Conservation (phyloP, 2,888 invertebrate genomes). For the Macrophya annulata region DNA sequence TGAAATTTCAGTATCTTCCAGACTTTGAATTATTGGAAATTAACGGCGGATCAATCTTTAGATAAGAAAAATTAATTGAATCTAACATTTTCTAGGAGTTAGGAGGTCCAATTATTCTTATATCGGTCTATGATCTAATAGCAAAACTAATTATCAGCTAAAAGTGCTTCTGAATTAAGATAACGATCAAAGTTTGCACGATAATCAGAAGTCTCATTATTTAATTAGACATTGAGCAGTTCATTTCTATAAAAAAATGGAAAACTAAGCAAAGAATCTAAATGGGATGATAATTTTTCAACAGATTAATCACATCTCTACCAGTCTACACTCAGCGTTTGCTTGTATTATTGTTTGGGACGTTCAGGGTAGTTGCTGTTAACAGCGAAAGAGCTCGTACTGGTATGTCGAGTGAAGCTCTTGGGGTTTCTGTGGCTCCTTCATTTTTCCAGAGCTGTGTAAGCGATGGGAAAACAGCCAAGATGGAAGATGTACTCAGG, state of each 20-base stretch:
- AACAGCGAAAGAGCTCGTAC: constrained; percentile 94
- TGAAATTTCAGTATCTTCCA: neutral
- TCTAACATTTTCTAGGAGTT: neutral
- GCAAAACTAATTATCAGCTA: neutral
- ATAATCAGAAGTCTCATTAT: neutral
- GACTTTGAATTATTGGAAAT: neutral
- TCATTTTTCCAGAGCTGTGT: constrained; percentile 98
- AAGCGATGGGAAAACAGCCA: constrained; percentile 95
- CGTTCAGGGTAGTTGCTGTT: constrained; percentile 96
- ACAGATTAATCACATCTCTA: constrained; percentile 92
- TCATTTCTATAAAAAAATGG: neutral
- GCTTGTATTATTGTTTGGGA: constrained; percentile 97
- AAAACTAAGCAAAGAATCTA: neutral
- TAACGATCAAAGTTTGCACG: constrained; percentile 1
- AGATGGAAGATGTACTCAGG: constrained; percentile 97
- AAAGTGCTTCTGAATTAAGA: neutral
- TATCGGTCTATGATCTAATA: constrained; percentile 1
- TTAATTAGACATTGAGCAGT: neutral
- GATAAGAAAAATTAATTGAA: neutral
- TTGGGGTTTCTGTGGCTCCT: constrained; percentile 97
- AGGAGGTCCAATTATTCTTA: neutral
- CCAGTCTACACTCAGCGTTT: constrained; percentile 96
- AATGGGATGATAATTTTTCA: constrained; percentile 60
- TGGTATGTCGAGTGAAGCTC: constrained; percentile 97
- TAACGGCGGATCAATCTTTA: neutral